Evolutionary conservation across 2,797 vertebrate species (phyloP).

Genomic region (Echeneis naucrates): DNA sequence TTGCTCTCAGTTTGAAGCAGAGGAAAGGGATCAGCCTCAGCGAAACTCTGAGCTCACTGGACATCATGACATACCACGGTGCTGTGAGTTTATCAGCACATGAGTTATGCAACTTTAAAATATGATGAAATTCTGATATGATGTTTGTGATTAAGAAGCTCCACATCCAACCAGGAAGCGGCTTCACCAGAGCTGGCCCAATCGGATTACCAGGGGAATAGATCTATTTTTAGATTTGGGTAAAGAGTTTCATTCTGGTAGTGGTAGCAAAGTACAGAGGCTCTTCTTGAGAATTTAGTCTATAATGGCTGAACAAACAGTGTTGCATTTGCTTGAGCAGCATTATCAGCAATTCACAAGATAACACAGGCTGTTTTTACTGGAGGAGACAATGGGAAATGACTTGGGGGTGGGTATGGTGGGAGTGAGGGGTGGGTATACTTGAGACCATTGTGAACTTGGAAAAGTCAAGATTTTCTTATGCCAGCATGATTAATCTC

Average conservation of each 20-base stretch:
- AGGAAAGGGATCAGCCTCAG: constrained; percentile 37
- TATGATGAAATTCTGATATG: constrained; percentile 51
- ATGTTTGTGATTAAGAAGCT: constrained; percentile 41
- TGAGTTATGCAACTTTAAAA: constrained; percentile 32
- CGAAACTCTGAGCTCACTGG: constrained; percentile 40
- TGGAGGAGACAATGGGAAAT: constrained; percentile 83
- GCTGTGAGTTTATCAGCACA: constrained; percentile 44
- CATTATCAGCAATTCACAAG: constrained; percentile 77
- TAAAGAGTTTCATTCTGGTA: constrained; percentile 49
- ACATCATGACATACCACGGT: constrained; percentile 30
- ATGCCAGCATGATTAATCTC: constrained; percentile 71
- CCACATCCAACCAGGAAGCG: neutral
- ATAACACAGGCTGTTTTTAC: constrained; percentile 80
- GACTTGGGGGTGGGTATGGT: constrained; percentile 41
- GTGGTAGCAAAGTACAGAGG: constrained; percentile 38
- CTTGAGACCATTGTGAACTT: constrained; percentile 76
- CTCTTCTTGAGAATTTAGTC: constrained; percentile 66
- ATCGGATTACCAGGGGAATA: constrained; percentile 34
- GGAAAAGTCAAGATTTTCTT: constrained; percentile 74
- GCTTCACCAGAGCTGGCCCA: constrained; percentile 11
- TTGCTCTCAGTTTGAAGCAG: constrained; percentile 28
- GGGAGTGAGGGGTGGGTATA: constrained; percentile 47
- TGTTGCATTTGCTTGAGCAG: constrained; percentile 58
- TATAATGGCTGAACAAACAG: constrained; percentile 82
- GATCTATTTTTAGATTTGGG: constrained; percentile 61